These are phyloP conservation scores for Oithona nana DNA, from an alignment of 2,888 invertebrate genomes.

Conservation along the genomic window DNA sequence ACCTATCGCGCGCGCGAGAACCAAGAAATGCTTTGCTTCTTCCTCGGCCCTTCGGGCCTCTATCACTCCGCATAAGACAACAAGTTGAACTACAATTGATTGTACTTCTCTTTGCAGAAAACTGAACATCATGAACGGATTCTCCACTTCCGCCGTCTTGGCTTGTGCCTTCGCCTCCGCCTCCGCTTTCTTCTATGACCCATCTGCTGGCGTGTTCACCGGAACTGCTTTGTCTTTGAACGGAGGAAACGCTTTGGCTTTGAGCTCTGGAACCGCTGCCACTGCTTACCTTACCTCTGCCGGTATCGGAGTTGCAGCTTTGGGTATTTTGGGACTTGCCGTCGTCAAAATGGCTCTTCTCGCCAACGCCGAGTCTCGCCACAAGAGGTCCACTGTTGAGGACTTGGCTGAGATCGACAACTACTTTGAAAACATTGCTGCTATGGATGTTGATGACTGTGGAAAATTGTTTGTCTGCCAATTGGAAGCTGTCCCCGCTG, in stretches of 20 bases:
- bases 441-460: constrained; percentile 14
- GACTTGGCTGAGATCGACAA: neutral
- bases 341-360: constrained; percentile 4
- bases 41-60: too few relatives aligned
- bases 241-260: neutral
- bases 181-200: neutral
- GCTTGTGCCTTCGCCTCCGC: neutral
- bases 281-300: neutral
- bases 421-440: constrained; percentile 3
- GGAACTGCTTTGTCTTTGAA: neutral
- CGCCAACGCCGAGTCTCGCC: neutral
- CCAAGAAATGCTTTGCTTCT: too few relatives aligned
- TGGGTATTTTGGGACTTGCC: constrained; percentile 1
- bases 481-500: neutral
- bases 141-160: neutral
- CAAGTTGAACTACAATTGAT: too few relatives aligned
- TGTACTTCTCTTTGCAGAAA: too few relatives aligned
- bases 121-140: neutral
- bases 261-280: neutral
- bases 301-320: constrained; percentile 3
- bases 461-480: constrained; percentile 10
- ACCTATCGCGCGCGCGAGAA: too few relatives aligned
- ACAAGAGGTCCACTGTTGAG: neutral
- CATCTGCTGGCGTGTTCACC: neutral
- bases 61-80: too few relatives aligned